Conservation (phyloP, 2,797 vertebrate genomes). For the Darevskia mixta region DNA sequence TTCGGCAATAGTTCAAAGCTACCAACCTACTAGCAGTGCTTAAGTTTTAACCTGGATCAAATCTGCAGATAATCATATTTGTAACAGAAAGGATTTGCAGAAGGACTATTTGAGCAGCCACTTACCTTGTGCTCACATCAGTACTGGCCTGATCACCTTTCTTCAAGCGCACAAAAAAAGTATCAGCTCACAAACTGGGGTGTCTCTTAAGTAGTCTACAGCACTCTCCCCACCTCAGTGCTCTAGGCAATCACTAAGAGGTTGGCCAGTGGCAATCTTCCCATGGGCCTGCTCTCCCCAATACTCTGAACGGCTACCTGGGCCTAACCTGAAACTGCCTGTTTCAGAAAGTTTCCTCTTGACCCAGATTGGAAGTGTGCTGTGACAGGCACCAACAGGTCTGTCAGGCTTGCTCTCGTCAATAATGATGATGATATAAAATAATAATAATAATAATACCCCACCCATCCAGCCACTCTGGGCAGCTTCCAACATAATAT, state of each 20-base stretch:
- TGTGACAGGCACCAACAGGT: too few species aligned
- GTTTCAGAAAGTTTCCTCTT: neutral
- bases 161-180: neutral
- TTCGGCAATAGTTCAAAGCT: too few species aligned
- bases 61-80: neutral
- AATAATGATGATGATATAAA: too few species aligned
- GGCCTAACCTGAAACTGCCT: neutral
- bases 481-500: too few species aligned
- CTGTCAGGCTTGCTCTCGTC: neutral
- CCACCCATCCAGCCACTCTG: too few species aligned
- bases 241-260: too few species aligned
- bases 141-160: neutral
- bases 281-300: too few species aligned
- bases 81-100: neutral
- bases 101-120: neutral
- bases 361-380: neutral
- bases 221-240: too few species aligned
- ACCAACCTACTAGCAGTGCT: neutral
- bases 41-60: neutral
- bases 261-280: too few species aligned
- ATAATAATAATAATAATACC: rapidly evolving
- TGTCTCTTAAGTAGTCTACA: too few species aligned
- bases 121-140: neutral
- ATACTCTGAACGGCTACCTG: neutral
- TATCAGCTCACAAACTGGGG: neutral